These are phyloP conservation scores for Spilosoma lubricipeda DNA, from an alignment of 2,888 invertebrate genomes.

Conservation along the genomic window DNA sequence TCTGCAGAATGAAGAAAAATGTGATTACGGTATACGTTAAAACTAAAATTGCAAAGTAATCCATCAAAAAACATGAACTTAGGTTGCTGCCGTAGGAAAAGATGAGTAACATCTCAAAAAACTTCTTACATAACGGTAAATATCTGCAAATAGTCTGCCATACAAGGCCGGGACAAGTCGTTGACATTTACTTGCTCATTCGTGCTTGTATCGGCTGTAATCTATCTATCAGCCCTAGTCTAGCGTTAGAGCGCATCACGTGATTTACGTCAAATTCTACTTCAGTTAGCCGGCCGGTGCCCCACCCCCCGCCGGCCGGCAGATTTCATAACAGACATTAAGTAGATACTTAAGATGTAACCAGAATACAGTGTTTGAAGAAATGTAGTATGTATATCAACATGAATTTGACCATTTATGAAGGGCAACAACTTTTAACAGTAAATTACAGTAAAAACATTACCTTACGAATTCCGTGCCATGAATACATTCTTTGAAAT, in stretches of 20 bases:
- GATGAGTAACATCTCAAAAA: conserved; percentile 2
- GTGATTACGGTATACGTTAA: background rate
- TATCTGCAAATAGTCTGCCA: conserved; percentile 7
- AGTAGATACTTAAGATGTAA: conserved; percentile 1
- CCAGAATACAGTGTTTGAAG: background rate
- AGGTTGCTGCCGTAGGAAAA: background rate
- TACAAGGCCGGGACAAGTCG: conserved; percentile 16
- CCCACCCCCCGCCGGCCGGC: conserved; percentile 53
- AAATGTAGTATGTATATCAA: background rate
- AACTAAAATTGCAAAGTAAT: conserved; percentile 3
- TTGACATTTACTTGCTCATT: conserved; percentile 23
- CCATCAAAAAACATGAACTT: conserved; percentile 2
- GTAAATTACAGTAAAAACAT: conserved; percentile 37
- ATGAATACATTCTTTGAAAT: conserved; percentile 13
- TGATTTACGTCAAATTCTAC: conserved; percentile 57
- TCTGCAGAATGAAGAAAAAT: conserved; percentile 19
- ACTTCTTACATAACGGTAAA: conserved; percentile 36
- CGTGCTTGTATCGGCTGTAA: conserved; percentile 16
- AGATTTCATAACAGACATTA: conserved; percentile 39
- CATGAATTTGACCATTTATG: background rate
- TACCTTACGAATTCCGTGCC: conserved; percentile 37
- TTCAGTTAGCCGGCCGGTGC: conserved; percentile 57
- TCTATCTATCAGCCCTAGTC: conserved; percentile 22
- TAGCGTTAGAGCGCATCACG: conserved; percentile 53
- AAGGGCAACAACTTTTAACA: conserved; percentile 2